Conservation (phyloP, 2,888 invertebrate genomes). For the Frankliniella fusca region DNA sequence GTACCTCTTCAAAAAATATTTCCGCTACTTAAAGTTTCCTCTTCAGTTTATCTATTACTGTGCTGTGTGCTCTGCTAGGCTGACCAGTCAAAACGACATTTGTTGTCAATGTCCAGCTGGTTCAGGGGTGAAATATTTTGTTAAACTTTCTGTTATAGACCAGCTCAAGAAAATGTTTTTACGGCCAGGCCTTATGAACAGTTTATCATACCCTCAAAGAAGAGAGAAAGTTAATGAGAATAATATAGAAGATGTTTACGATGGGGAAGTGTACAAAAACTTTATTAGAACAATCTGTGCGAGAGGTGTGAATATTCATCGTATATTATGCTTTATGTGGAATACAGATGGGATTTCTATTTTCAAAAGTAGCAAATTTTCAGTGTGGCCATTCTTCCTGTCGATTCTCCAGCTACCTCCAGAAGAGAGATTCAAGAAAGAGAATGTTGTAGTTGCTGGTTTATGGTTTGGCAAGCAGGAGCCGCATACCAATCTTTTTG, state of each 20-base stretch:
- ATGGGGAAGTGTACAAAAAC: constrained; percentile 12
- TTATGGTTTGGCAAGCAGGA: constrained; percentile 14
- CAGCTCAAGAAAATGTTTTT: not conserved
- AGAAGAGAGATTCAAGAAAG: not conserved
- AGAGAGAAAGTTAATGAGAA: not conserved
- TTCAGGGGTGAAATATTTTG: not conserved
- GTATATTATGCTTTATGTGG: not conserved
- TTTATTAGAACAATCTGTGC: not conserved
- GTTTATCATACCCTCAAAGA: not conserved
- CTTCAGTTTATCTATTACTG: not conserved
- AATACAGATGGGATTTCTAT: not conserved
- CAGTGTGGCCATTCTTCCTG: not conserved
- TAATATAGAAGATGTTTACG: not conserved
- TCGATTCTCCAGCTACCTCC: not conserved
- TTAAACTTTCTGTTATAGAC: not conserved
- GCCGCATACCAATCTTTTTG: not conserved
- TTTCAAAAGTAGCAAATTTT: constrained; percentile 16
- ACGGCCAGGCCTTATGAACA: not conserved
- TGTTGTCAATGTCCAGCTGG: not conserved
- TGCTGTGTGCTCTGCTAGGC: not conserved
- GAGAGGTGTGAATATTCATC: not conserved
- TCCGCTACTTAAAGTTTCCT: not conserved
- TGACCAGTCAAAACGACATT: not conserved
- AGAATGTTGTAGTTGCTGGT: not conserved
- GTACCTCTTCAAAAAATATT: not conserved